Evolutionary conservation across 2,888 invertebrate genomes (phyloP).

Genomic region (Sarcophaga variegata): DNA sequence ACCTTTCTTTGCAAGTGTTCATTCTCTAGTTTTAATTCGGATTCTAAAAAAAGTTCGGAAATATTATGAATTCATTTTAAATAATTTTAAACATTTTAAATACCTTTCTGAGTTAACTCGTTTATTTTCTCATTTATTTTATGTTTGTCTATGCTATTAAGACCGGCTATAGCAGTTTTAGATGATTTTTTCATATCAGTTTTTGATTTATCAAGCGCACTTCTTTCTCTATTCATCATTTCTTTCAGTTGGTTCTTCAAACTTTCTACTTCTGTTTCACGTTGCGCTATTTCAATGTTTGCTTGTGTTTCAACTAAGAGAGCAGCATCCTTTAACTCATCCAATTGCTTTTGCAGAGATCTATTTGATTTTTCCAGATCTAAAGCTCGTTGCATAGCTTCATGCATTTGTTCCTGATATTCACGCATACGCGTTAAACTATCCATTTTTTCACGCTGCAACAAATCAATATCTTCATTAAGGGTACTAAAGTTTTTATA

Average conservation of each 20-base stretch:
- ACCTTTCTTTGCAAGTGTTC: constrained; percentile 83
- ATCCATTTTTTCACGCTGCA: constrained; percentile 85
- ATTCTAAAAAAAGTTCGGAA: constrained; percentile 78
- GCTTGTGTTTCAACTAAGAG: constrained; percentile 90
- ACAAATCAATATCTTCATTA: constrained; percentile 84
- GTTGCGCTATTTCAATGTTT: constrained; percentile 86
- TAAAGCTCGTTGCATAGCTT: constrained; percentile 90
- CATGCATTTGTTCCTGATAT: constrained; percentile 84
- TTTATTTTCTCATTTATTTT: constrained; percentile 84
- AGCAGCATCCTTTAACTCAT: constrained; percentile 88
- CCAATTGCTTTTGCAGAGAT: constrained; percentile 86
- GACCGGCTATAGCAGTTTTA: constrained; percentile 57
- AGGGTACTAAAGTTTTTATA: constrained; percentile 84
- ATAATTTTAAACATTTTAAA: constrained; percentile 29
- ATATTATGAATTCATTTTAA: not conserved
- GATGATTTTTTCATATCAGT: constrained; percentile 26
- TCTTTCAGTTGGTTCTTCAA: constrained; percentile 75
- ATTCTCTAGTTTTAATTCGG: constrained; percentile 82
- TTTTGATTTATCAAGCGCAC: constrained; percentile 26
- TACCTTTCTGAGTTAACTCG: constrained; percentile 85
- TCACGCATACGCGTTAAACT: constrained; percentile 76
- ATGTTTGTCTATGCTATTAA: constrained; percentile 83
- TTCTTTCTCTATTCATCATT: constrained; percentile 67
- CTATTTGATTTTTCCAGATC: constrained; percentile 89
- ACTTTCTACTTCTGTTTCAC: constrained; percentile 81